These are phyloP conservation scores for Sericinus montela DNA, from an alignment of 2,888 invertebrate genomes.

Conservation along the genomic window DNA sequence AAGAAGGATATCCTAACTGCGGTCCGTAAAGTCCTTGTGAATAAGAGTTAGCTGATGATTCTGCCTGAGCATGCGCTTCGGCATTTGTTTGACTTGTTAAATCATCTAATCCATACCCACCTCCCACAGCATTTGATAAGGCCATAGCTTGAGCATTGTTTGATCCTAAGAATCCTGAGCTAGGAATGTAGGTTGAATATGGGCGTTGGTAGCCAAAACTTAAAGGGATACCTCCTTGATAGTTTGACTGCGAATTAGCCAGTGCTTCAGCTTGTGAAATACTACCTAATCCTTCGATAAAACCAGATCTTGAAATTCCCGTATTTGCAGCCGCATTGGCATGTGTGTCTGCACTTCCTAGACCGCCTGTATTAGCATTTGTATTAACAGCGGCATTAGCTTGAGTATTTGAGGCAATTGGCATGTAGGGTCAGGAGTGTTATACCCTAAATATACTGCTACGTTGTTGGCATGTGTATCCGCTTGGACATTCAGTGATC, in stretches of 20 bases:
- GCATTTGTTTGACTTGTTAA: constrained; percentile 10
- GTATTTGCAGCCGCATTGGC: too few species aligned
- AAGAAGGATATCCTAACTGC: background rate
- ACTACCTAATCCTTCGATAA: too few species aligned
- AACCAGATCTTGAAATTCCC: too few species aligned
- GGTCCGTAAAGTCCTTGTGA: background rate
- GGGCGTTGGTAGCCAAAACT: too few species aligned
- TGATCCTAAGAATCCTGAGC: background rate
- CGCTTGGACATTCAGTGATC: constrained; percentile 18
- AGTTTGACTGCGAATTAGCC: background rate
- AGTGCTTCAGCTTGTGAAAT: too few species aligned
- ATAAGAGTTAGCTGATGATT: constrained; percentile 1
- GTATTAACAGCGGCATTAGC: constrained; percentile 24
- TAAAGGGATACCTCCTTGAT: too few species aligned
- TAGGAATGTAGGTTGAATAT: background rate
- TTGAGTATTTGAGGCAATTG: constrained; percentile 16
- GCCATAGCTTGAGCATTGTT: background rate
- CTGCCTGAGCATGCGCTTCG: constrained; percentile 16
- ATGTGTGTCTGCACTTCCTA: too few species aligned
- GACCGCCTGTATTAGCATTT: too few species aligned
- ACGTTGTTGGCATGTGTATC: constrained; percentile 20
- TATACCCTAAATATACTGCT: background rate
- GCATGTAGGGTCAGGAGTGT: too few species aligned
- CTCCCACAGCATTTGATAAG: too few species aligned
- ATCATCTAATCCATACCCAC: background rate